Base-by-base conservation (phyloP, 2,113 vertebrate genomes). In the Pygoscelis antarcticus region DNA sequence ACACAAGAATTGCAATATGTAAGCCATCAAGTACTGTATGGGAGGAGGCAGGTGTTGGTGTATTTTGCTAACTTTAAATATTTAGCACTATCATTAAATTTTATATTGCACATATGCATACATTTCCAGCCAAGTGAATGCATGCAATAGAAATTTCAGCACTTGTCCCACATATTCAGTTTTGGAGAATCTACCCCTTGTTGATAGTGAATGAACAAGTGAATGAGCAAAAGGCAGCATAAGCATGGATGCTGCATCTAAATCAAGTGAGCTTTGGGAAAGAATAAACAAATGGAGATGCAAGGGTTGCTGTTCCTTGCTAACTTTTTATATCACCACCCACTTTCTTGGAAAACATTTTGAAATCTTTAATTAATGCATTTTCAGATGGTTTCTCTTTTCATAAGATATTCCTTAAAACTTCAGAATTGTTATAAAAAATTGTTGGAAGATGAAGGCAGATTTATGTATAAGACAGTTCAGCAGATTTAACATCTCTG, bases 1-100 rank as follows among this genome's bases (percentile, higher is more conserved):
- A 94, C 4, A 68, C 25, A 85, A 80, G 68, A 77, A 80, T 40
- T 95, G 58, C 89, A 79, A 32, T 79, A 83, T 76, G 29, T 60
- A 79, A 84, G 16, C 32, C 71, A 78, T 85, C 40, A 86, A 93
- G 25, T 68, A 69, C 54, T 92, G 22, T 69, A 83, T 60, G 54
- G 81, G 34, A 92, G 51, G 64, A 93, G 79, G 93, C 96, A 98
- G 93, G 92, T 96, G 94, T 92, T 92, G 66, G 27, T 85, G 26
- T 66, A 94, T 96, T 97, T 96, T 96, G 61, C 93, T 93, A 96
- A 72, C 40, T 51, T 51, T 96, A 94, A 96, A 93, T 97, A 96
- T 96, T 97, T 96, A 97, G 38, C 69, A 86, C 1, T 13, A 72
- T 95, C 87, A 91, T 97, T 97, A 95, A 78, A 94, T 95, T 97